Conservation (phyloP, 2,797 vertebrate genomes). For the Notolabrus celidotus region DNA sequence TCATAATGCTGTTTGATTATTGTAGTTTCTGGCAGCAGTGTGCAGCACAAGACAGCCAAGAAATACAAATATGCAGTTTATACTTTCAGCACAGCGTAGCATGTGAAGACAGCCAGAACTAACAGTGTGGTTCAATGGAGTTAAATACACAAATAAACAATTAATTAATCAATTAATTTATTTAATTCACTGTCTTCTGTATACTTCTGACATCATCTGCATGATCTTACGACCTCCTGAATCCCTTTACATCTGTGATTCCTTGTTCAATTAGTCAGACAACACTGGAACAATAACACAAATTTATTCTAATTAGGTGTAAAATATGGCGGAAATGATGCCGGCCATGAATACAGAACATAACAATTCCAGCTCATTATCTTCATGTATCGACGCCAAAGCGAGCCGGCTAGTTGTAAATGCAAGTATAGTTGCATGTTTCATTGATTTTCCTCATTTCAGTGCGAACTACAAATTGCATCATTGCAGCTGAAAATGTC, state of each 20-base stretch:
- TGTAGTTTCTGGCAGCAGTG: conserved; percentile 32
- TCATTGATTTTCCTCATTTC: conserved; percentile 43
- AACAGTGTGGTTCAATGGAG: conserved; percentile 11
- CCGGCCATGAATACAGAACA: conserved; percentile 26
- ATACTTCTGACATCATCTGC: conserved; percentile 22
- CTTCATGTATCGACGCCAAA: conserved; percentile 11
- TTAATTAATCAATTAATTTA: conserved; percentile 31
- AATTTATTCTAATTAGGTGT: conserved; percentile 54
- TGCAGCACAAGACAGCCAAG: conserved; percentile 1
- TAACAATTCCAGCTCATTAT: conserved; percentile 49
- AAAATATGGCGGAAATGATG: conserved; percentile 38
- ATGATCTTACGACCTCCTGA: conserved; percentile 26
- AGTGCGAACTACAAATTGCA: conserved; percentile 28
- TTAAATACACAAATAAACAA: conserved; percentile 29
- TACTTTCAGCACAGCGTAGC: background rate
- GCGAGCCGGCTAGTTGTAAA: conserved; percentile 7
- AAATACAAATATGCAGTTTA: conserved; percentile 24
- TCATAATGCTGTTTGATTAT: conserved; percentile 34
- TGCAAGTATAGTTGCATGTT: background rate
- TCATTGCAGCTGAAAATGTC: conserved; percentile 11
- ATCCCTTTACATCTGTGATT: conserved; percentile 22
- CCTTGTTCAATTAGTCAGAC: conserved; percentile 44
- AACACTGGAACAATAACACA: conserved; percentile 27
- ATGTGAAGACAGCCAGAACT: background rate
- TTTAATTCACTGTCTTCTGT: background rate